phyloP scores from a whole-genome alignment of 2,888 invertebrate species.

The Lasioglossum oenotherae region DNA sequence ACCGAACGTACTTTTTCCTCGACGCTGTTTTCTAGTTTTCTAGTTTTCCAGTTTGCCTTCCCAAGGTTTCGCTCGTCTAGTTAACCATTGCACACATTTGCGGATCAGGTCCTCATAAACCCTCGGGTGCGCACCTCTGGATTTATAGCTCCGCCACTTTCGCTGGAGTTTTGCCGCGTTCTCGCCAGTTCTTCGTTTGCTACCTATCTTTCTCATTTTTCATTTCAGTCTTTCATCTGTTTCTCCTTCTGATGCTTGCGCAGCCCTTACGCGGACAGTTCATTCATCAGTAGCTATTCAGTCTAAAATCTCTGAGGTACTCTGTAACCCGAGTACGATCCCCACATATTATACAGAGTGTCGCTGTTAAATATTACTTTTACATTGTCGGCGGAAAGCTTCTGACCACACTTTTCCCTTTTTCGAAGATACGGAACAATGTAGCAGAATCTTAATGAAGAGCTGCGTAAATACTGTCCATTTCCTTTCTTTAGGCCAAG shows the following conservation, averaged over 20 bases:
- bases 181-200: neutral
- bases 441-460: too few species aligned
- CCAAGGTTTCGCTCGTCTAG: neutral
- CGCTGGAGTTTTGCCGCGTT: neutral
- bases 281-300: neutral
- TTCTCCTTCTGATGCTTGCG: neutral
- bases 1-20: neutral
- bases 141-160: constrained; percentile 13
- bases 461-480: too few species aligned
- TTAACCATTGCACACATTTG: neutral
- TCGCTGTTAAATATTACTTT: neutral
- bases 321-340: neutral
- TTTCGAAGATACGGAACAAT: neutral
- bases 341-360: neutral
- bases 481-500: too few species aligned
- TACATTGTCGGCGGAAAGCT: neutral
- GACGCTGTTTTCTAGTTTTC: neutral
- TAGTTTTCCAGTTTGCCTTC: neutral
- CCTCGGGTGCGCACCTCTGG: neutral
- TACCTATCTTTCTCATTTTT: constrained; percentile 5
- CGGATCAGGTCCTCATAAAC: constrained; percentile 6
- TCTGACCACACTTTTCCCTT: neutral
- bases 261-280: neutral
- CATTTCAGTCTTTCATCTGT: neutral
- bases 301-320: neutral